A percentile compares a stretch with the other conserved stretches of the same genome.
Conservation (phyloP, 2,113 vertebrate species). For the Paracanthobrama guichenoti region DNA sequence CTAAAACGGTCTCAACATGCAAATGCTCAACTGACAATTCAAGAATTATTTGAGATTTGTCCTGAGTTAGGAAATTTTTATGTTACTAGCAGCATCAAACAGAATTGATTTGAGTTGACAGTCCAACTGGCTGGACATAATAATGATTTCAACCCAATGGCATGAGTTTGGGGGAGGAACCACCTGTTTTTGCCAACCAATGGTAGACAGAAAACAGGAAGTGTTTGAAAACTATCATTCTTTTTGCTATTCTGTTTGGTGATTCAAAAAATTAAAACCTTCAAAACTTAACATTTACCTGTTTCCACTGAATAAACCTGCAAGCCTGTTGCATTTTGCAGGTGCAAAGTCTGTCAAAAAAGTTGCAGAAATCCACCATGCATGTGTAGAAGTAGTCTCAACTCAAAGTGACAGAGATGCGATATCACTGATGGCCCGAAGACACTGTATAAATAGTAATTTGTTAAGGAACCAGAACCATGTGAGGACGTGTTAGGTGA, state of each 20-base stretch:
- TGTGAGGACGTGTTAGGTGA: constrained; percentile 68
- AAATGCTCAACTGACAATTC: background rate
- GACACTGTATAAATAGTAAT: constrained; percentile 64
- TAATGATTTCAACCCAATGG: background rate
- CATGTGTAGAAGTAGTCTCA: background rate
- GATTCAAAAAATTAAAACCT: background rate
- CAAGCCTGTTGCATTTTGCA: background rate
- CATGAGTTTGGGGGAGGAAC: background rate
- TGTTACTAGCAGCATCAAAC: background rate
- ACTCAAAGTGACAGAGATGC: background rate
- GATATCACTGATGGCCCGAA: constrained; percentile 37
- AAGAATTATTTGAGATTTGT: background rate
- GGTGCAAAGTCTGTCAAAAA: background rate
- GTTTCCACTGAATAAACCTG: background rate
- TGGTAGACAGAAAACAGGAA: background rate
- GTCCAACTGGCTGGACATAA: background rate
- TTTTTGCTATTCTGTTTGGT: background rate
- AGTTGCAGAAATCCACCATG: background rate
- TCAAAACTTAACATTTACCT: background rate
- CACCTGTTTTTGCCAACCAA: background rate
- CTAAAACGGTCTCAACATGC: background rate
- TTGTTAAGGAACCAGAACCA: constrained; percentile 61
- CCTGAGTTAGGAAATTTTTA: background rate
- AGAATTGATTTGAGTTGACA: background rate
- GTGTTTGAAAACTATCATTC: background rate